Percentiles rank a stretch among this genome's conserved stretches.
These are phyloP conservation scores for Formica aserva DNA, from an alignment of 2,888 invertebrate species.

Conservation along the genomic window DNA sequence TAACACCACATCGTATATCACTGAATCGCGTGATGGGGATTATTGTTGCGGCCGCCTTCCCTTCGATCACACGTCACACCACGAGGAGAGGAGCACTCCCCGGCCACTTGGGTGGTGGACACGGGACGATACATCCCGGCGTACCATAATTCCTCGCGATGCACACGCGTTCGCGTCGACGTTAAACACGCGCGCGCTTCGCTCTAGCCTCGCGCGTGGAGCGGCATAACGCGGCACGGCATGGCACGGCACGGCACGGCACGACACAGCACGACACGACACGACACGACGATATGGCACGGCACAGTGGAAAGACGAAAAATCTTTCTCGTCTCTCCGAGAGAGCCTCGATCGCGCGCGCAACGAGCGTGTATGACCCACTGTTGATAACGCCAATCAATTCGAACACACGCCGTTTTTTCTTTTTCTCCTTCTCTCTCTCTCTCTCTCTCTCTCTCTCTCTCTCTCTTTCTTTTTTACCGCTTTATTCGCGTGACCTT, in stretches of 20 bases:
- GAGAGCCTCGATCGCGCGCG: slow-evolving; percentile 20
- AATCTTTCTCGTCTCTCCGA: slow-evolving; percentile 2
- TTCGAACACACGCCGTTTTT: slow-evolving; percentile 38
- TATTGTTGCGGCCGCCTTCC: slow-evolving; percentile 41
- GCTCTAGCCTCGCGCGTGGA: slow-evolving; percentile 15
- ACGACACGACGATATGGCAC: not conserved
- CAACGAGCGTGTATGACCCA: slow-evolving; percentile 32
- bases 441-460: slow-evolving; percentile 35
- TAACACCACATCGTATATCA: slow-evolving; percentile 83
- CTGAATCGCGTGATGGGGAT: slow-evolving; percentile 71
- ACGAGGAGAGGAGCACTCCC: slow-evolving; percentile 66
- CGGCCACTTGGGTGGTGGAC: slow-evolving; percentile 68
- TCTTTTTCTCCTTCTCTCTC: slow-evolving; percentile 14
- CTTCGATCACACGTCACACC: slow-evolving; percentile 79
- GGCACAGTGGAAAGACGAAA: not conserved
- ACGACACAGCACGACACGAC: not conserved
- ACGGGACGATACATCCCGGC: slow-evolving; percentile 72
- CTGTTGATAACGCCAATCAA: slow-evolving; percentile 50
- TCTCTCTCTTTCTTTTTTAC: not conserved
- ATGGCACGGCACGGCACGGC: not conserved
- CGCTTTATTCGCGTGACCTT: not conserved
- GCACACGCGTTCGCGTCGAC: slow-evolving; percentile 39
- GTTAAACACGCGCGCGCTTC: slow-evolving; percentile 18
- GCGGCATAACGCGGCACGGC: slow-evolving; percentile 2
- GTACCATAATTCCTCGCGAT: slow-evolving; percentile 44